These are phyloP conservation scores for Drosophila suzukii DNA, from an alignment of 1,140 invertebrate species.

Conservation along the genomic window DNA sequence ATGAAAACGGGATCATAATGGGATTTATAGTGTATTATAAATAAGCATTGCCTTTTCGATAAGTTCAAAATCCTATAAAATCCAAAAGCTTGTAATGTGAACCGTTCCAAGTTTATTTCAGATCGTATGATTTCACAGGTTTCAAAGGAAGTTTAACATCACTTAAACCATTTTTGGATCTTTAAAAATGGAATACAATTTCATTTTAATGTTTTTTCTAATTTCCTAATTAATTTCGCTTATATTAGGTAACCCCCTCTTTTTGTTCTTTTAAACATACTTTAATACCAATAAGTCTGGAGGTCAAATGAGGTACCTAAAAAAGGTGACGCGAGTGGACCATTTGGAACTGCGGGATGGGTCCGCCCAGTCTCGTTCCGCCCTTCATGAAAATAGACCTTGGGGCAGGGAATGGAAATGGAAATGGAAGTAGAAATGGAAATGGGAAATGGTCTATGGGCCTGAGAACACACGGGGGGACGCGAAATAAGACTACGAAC, in stretches of 20 bases:
- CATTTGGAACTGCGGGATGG: constrained; percentile 5
- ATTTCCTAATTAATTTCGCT: neutral
- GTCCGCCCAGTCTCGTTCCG: constrained; percentile 2
- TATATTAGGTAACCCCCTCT: neutral
- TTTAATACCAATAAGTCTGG: neutral
- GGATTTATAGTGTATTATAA: too few relatives aligned
- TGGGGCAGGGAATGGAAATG: constrained; percentile 37
- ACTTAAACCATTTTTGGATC: too few relatives aligned
- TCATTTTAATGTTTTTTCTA: too few relatives aligned
- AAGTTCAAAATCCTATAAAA: too few relatives aligned
- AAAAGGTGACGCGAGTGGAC: constrained; percentile 1
- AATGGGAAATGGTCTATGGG: neutral
- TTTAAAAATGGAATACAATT: too few relatives aligned
- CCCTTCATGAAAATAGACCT: constrained; percentile 44
- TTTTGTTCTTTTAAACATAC: too few relatives aligned
- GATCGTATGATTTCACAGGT: too few relatives aligned
- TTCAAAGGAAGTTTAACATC: too few relatives aligned
- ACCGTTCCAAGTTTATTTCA: too few relatives aligned
- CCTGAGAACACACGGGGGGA: neutral
- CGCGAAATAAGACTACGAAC: neutral
- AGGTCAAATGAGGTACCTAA: neutral
- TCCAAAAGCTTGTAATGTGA: too few relatives aligned
- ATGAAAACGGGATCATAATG: too few relatives aligned
- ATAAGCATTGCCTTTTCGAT: too few relatives aligned
- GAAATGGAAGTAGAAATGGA: neutral